These are phyloP conservation scores for Danionella dracula DNA, from an alignment of 2,797 vertebrate species.

Conservation along the genomic window DNA sequence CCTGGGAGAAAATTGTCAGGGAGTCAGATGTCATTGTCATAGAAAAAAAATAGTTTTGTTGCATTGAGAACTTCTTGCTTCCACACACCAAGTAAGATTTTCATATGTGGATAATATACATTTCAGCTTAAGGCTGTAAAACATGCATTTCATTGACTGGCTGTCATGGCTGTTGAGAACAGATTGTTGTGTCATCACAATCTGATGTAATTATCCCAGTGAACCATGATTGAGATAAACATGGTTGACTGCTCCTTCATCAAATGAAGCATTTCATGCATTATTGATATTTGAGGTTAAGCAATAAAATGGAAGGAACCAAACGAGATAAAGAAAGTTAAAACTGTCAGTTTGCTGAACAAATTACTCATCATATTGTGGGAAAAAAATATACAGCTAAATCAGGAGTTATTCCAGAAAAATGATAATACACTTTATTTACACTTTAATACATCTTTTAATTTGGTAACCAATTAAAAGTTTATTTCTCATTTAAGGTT, in stretches of 20 bases:
- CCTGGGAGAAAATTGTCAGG: no score
- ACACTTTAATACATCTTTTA: no score
- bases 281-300: constrained; percentile 8
- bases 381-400: no score
- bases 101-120: neutral
- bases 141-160: constrained; percentile 38
- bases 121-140: constrained; percentile 1
- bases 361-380: neutral
- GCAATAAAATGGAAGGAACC: neutral
- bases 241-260: constrained; percentile 13
- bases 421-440: no score
- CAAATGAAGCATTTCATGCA: constrained; percentile 2
- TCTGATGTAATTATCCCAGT: constrained; percentile 15
- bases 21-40: neutral
- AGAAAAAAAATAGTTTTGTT: neutral
- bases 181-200: constrained; percentile 19
- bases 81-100: no score
- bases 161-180: constrained; percentile 19
- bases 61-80: neutral
- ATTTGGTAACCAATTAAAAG: no score
- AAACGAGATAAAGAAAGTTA: neutral
- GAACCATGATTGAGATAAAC: constrained; percentile 22
- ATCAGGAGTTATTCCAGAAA: no score
- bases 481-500: no score
- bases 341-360: neutral